Conservation (phyloP, 2,113 vertebrate genomes). For the Poeciliopsis prolifica region DNA sequence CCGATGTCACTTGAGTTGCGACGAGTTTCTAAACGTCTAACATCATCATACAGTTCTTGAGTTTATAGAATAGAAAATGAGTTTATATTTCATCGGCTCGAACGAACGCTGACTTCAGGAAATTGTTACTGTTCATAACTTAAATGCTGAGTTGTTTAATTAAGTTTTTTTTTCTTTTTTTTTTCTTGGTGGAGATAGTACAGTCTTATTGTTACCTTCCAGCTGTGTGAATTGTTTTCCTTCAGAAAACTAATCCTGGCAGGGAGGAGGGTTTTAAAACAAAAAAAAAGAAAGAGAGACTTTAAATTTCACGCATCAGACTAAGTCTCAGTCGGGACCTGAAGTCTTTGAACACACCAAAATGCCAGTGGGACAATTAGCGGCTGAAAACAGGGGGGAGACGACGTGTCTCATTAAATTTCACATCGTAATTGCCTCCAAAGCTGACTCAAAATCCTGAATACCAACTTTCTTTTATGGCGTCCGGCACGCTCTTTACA, state of each 20-base stretch:
- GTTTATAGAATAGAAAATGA: not conserved
- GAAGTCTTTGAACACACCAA: conserved; percentile 15
- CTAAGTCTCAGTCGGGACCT: conserved; percentile 19
- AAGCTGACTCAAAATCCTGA: conserved; percentile 45
- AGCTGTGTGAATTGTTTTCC: not conserved
- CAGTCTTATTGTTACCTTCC: not conserved
- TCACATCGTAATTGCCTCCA: conserved; percentile 52
- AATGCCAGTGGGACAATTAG: conserved; percentile 40
- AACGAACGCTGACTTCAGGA: not conserved
- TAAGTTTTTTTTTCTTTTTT: not conserved
- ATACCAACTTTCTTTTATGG: conserved; percentile 29
- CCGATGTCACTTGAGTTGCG: not conserved
- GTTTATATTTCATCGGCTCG: not conserved
- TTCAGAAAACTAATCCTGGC: not conserved
- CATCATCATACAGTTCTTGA: not conserved
- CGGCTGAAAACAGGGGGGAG: conserved; percentile 20
- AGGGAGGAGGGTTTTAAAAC: no score
- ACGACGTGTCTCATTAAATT: conserved; percentile 40
- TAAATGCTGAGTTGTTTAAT: no score
- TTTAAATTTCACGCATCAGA: conserved; percentile 20
- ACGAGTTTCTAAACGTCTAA: not conserved
- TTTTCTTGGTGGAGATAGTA: not conserved
- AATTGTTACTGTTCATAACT: not conserved
- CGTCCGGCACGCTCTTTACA: not conserved
- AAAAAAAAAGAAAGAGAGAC: not conserved